These are phyloP conservation scores for Simalia tracyae DNA, from an alignment of 2,797 vertebrate species.

Conservation along the genomic window DNA sequence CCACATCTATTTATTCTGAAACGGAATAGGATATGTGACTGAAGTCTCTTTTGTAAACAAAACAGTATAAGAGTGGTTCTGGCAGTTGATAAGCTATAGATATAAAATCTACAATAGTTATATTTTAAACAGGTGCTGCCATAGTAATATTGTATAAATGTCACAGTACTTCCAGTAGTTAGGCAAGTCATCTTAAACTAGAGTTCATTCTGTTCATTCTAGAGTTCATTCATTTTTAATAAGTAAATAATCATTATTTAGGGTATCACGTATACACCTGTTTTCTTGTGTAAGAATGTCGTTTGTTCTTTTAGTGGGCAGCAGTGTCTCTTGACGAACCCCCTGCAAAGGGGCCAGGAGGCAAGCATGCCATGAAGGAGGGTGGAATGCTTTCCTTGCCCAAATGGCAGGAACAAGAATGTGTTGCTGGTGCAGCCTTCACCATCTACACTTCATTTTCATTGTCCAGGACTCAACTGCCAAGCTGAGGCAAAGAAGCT, in stretches of 20 bases:
- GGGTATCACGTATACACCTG: background rate
- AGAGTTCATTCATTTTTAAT: background rate
- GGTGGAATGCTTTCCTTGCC: background rate
- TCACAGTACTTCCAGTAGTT: background rate
- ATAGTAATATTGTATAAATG: constrained; percentile 41
- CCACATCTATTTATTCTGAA: background rate
- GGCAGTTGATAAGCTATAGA: background rate
- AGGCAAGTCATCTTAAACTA: background rate
- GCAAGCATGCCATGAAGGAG: background rate
- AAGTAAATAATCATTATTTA: background rate
- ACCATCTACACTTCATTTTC: background rate
- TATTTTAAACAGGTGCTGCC: constrained; percentile 54
- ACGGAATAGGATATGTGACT: background rate
- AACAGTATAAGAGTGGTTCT: background rate
- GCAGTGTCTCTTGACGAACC: background rate
- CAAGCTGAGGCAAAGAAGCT: background rate
- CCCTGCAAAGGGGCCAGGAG: background rate
- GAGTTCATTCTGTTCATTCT: background rate
- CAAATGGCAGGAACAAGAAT: background rate
- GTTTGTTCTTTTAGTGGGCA: background rate
- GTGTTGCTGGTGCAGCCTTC: too few species aligned
- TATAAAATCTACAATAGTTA: constrained; percentile 32
- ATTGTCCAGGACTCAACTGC: background rate
- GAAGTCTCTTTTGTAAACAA: background rate
- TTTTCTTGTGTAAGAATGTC: background rate